phyloP scores from a whole-genome alignment of 2,888 invertebrate genomes.

The Drosophila robusta region DNA sequence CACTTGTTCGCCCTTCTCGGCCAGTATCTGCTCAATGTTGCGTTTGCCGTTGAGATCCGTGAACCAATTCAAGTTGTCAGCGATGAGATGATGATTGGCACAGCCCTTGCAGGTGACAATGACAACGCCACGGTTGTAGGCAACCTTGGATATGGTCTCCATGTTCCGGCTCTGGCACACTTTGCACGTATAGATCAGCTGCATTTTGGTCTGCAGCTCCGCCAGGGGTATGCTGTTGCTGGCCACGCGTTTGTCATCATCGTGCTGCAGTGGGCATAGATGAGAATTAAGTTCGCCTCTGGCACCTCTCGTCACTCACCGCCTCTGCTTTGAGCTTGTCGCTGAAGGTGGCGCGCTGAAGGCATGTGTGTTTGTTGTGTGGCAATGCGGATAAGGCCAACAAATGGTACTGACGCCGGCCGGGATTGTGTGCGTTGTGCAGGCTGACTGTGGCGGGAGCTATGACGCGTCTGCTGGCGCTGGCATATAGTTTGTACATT shows the following conservation, averaged over 20 bases:
- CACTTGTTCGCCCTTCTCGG: conserved; percentile 94
- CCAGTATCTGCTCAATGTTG: conserved; percentile 96
- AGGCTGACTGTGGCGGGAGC: neutral
- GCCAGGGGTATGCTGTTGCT: conserved; percentile 65
- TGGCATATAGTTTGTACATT: conserved; percentile 43
- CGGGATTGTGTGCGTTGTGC: neutral
- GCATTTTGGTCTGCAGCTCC: conserved; percentile 87
- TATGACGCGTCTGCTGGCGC: conserved; percentile 3
- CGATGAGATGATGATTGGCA: conserved; percentile 95
- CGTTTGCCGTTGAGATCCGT: conserved; percentile 90
- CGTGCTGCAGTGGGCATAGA: conserved; percentile 17
- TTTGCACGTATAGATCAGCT: conserved; percentile 94
- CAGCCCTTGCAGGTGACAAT: conserved; percentile 96
- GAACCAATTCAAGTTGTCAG: conserved; percentile 98
- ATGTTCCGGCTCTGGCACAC: conserved; percentile 91
- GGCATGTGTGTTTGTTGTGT: conserved; percentile 43
- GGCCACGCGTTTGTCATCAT: conserved; percentile 29
- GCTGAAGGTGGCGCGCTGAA: conserved; percentile 22
- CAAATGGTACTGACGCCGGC: conserved; percentile 38
- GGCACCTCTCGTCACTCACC: conserved; percentile 23
- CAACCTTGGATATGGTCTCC: conserved; percentile 93
- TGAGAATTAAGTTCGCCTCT: neutral
- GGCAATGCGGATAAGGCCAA: conserved; percentile 29
- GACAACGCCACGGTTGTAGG: conserved; percentile 95
- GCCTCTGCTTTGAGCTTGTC: conserved; percentile 16